A percentile compares a stretch with the other conserved stretches of the same genome.
phyloP scores from a whole-genome alignment of 2,888 invertebrate species.

The Heterodera filipjevi region DNA sequence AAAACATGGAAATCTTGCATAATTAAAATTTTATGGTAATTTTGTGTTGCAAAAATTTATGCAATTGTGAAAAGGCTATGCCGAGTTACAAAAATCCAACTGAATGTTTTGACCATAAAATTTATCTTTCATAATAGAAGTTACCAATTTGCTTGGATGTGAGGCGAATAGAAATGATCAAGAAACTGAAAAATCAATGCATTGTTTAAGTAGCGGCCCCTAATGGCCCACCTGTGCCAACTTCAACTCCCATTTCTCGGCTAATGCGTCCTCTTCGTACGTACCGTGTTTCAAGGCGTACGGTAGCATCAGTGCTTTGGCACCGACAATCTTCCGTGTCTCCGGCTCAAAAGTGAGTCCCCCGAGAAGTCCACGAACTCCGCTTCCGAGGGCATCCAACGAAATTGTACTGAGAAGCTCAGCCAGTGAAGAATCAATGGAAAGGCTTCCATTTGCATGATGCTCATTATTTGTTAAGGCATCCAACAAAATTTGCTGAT shows the following conservation, averaged over 20 bases:
- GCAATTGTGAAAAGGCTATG: too few relatives aligned
- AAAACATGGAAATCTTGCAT: too few relatives aligned
- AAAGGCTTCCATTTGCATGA: slow-evolving; percentile 47
- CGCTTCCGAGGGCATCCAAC: slow-evolving; percentile 56
- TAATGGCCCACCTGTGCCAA: background rate
- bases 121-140: background rate
- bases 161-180: slow-evolving; percentile 44
- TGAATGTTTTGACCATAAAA: too few relatives aligned
- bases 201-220: background rate
- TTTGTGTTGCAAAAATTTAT: too few relatives aligned
- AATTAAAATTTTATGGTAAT: too few relatives aligned
- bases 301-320: slow-evolving; percentile 63
- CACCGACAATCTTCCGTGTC: slow-evolving; percentile 42
- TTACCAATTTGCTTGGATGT: slow-evolving; percentile 33
- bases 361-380: slow-evolving; percentile 40
- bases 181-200: slow-evolving; percentile 49
- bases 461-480: slow-evolving; percentile 23
- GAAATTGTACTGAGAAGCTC: slow-evolving; percentile 59
- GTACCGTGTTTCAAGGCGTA: slow-evolving; percentile 61
- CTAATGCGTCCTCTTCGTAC: slow-evolving; percentile 54
- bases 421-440: slow-evolving; percentile 52
- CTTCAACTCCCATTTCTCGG: slow-evolving; percentile 60
- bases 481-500: background rate
- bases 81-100: too few relatives aligned
- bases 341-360: background rate